These are phyloP conservation scores for Oryzias dopingdopingensis DNA, from an alignment of 2,797 vertebrate genomes.

Conservation along the genomic window DNA sequence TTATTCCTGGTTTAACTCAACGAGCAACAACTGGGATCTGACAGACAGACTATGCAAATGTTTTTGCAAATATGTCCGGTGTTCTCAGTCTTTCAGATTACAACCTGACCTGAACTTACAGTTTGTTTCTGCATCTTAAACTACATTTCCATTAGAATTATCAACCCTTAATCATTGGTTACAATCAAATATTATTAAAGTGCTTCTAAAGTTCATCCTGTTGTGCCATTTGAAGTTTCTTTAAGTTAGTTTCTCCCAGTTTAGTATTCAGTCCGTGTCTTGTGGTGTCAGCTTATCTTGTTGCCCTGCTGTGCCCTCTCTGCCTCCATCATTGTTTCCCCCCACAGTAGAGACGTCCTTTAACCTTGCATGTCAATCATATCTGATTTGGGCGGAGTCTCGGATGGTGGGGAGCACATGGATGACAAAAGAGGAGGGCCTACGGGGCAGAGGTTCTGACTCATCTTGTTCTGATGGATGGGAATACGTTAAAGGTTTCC, in stretches of 20 bases:
- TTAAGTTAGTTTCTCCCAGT: neutral
- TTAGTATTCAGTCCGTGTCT: conserved; percentile 21
- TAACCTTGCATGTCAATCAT: conserved; percentile 60
- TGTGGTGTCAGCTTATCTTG: conserved; percentile 11
- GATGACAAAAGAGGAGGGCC: conserved; percentile 11
- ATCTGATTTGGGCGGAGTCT: conserved; percentile 18
- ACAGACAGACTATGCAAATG: conserved; percentile 1
- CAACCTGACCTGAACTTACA: no score
- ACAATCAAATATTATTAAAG: no score
- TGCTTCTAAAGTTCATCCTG: no score
- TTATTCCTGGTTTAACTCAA: conserved; percentile 30
- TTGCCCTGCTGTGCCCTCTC: conserved; percentile 24
- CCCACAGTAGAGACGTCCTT: conserved; percentile 34
- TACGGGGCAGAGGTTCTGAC: conserved; percentile 27
- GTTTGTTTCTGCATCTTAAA: no score
- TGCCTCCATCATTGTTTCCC: conserved; percentile 41
- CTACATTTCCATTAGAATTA: no score
- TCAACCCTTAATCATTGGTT: no score
- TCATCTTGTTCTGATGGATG: neutral
- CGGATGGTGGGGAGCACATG: conserved; percentile 13
- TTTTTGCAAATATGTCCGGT: neutral
- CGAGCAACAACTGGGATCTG: conserved; percentile 32
- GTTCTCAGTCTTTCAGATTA: no score
- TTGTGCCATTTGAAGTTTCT: no score
- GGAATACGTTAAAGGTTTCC: no score